Percentiles rank a stretch among this genome's conserved stretches.
Evolutionary conservation across 2,888 invertebrate genomes (phyloP).

Genomic region (Saturnia japonica): DNA sequence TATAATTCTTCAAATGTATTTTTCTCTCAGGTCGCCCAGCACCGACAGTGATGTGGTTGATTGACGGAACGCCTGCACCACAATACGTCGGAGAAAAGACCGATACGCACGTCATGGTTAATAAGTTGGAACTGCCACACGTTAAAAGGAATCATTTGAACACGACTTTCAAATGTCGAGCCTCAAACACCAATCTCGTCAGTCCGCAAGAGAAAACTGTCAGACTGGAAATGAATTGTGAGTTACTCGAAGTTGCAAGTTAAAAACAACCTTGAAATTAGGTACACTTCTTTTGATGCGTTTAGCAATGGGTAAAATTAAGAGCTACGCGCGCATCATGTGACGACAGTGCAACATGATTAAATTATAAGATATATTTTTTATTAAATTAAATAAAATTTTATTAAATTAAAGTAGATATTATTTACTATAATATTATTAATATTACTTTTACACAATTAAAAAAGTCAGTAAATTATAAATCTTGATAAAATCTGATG

Average conservation of each 20-base stretch:
- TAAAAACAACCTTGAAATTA: not conserved
- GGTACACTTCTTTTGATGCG: too few species aligned
- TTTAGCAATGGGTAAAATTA: too few species aligned
- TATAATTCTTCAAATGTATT: not conserved
- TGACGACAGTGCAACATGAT: too few species aligned
- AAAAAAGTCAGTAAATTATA: too few species aligned
- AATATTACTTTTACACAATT: too few species aligned
- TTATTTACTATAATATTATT: too few species aligned
- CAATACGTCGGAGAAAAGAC: constrained; percentile 87
- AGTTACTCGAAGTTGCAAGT: constrained; percentile 72
- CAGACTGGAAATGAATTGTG: constrained; percentile 91
- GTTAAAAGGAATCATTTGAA: constrained; percentile 90
- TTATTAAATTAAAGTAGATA: too few species aligned
- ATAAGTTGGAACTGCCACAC: constrained; percentile 87
- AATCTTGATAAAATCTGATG: too few species aligned
- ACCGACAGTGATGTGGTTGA: constrained; percentile 93
- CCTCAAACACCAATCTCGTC: constrained; percentile 92
- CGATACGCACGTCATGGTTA: constrained; percentile 89
- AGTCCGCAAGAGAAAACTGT: constrained; percentile 92
- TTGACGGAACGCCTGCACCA: constrained; percentile 86
- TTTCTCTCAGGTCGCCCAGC: constrained; percentile 87
- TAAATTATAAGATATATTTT: too few species aligned
- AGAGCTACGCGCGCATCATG: too few species aligned
- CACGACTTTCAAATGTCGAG: constrained; percentile 93
- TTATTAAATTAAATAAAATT: too few species aligned